Evolutionary conservation across 2,797 vertebrate genomes (phyloP), one percentile per base, ranked within the genome.

Genomic region (Menidia menidia): DNA sequence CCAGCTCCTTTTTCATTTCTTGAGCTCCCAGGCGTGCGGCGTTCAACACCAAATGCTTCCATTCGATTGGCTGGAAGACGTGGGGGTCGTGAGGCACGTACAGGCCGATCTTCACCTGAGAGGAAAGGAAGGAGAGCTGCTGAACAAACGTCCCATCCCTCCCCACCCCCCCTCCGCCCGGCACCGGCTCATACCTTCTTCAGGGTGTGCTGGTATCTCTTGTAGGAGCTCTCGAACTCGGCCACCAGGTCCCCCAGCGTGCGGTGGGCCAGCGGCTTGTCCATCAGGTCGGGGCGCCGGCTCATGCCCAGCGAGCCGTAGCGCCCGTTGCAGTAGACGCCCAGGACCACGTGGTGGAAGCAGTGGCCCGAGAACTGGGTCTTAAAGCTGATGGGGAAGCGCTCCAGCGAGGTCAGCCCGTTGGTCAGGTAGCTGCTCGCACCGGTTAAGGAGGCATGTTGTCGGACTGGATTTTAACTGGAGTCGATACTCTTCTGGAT

Each of bases 351-450:
- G 0, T 99, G 97, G 87, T 98, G 96, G 90, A 98, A 99, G 86
- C 93, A 96, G 92, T 96, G 97, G 78, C 97, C 97, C 64, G 96
- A 98, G 90, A 98, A 99, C 87, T 97, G 97, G 53, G 97, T 98
- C 95, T 98, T 99, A 91, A 99, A 98, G 94, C 97, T 98, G 95
- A 99, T 98, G 86, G 97, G 96, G 91, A 99, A 99, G 19, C 97
- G 94, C 88, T 99, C 97, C 0, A 98, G 92, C 0, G 96, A 95
- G 45, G 95, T 94, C 78, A 98, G 95, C 35, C 97, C 97, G 0
- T 98, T 99, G 16, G 97, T 99, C 89, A 99, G 88, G 88, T 99
- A 98, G 88, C 97, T 99, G 89, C 32, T 57, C n/a, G 30, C 35
- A 25, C 25, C 11, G 3, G 55, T 84, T 55, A 85, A 80, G 75